Base-by-base conservation (phyloP, 2,113 vertebrate genomes). In the Scomber scombrus region DNA sequence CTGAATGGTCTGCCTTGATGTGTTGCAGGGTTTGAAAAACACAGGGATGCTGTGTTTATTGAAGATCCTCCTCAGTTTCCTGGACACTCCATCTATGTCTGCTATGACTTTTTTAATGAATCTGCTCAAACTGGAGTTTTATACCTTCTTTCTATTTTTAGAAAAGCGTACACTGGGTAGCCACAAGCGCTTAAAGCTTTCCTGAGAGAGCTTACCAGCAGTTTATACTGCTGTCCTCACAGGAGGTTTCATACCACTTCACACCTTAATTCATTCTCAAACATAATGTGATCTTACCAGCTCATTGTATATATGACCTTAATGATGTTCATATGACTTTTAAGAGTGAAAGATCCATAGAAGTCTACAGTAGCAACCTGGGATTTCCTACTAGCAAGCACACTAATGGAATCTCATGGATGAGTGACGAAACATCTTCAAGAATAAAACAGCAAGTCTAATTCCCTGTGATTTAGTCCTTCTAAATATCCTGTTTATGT, bases 211-310 rank as follows among this genome's bases (percentile, higher is more conserved):
- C 26, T 67, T 31, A 21, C 23, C 23, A 55, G 14, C 47, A 68
- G 46, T 34, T 49, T 5, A 54, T 40, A 68, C 40, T 55, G 26
- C n/a, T 43, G 19, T 50, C 19, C 23, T 31, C 21, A 40, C 23
- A 61, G 70, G 55, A 21, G 26, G 1, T 57, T 76, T 65, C 7
- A 31, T 45, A 54, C 12, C 2, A 72, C 10, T 51, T 74, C 57
- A 64, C 63, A 74, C 75, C 18, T 63, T 11, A 51, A 52, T 51
- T 67, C 16, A 40, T 13, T 10, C 52, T 77, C 61, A 46, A 31
- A 54, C 40, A 58, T 11, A 19, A 19, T 21, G 13, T 21, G 19
- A 60, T 47, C 23, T 34, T 46, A 71, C 65, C 23, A 50, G 18
- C 56, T 62, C 23, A 11, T 4, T 11, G 12, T 66, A 13, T 7